Percentiles rank a stretch among this genome's conserved stretches.
These are phyloP conservation scores for Malachius bipustulatus DNA, from an alignment of 2,888 invertebrate genomes.

Conservation along the genomic window DNA sequence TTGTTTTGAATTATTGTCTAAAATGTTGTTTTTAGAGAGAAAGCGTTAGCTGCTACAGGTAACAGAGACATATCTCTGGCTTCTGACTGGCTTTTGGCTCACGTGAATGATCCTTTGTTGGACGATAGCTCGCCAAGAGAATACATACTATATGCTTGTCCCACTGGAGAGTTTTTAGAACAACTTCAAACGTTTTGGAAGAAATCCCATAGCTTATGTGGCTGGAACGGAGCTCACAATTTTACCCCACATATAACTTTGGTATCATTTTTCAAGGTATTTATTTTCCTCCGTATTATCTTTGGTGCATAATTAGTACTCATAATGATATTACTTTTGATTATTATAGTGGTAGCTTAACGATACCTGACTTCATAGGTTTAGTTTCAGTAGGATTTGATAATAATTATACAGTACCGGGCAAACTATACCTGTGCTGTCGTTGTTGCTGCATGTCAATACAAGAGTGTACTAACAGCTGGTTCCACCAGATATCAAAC, in stretches of 20 bases:
- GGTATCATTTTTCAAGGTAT: conserved; percentile 81
- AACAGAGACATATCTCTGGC: conserved; percentile 79
- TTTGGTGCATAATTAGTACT: too few species aligned
- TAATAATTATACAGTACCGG: too few species aligned
- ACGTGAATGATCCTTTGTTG: conserved; percentile 72
- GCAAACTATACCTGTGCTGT: too few species aligned
- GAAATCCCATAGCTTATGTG: conserved; percentile 58
- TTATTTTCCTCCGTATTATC: too few species aligned
- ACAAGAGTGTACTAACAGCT: too few species aligned
- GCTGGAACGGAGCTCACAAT: conserved; percentile 86
- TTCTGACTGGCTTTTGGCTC: conserved; percentile 82
- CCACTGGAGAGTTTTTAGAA: conserved; percentile 60
- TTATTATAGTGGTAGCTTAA: too few species aligned
- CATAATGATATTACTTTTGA: too few species aligned
- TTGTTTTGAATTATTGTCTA: conserved; percentile 5
- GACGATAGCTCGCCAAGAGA: conserved; percentile 69
- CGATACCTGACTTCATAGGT: too few species aligned
- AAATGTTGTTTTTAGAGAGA: conserved; percentile 71
- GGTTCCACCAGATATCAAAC: too few species aligned
- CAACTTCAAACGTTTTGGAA: conserved; percentile 68
- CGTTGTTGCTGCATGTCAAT: too few species aligned
- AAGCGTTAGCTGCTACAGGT: conserved; percentile 82
- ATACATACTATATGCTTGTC: conserved; percentile 79
- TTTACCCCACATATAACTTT: conserved; percentile 84
- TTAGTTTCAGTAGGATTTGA: too few species aligned